A percentile compares a stretch with the other conserved stretches of the same genome.
Conservation (phyloP, 2,797 vertebrate species). For the Chloroceryle amazona region DNA sequence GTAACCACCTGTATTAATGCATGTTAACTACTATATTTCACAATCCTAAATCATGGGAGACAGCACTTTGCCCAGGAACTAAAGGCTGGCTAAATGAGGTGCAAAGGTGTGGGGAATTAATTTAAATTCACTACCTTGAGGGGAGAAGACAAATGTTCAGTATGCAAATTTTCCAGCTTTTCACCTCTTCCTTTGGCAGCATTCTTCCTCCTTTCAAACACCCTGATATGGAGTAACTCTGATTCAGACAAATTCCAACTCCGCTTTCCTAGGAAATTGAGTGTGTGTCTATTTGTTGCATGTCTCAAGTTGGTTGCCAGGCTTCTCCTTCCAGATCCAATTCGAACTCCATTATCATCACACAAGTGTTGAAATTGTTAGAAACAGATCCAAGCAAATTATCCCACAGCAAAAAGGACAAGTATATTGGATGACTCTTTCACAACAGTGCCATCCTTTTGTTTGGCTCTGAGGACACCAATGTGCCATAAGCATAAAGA, state of each 20-base stretch:
- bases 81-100: neutral
- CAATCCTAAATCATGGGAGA: neutral
- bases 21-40: neutral
- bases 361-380: neutral
- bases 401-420: neutral
- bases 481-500: neutral
- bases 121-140: neutral
- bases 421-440: neutral
- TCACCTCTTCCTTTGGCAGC: neutral
- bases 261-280: neutral
- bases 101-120: neutral
- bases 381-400: neutral
- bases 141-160: neutral
- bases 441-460: neutral
- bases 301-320: neutral
- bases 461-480: neutral
- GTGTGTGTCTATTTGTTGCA: neutral
- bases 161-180: constrained; percentile 1
- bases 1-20: neutral
- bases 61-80: neutral
- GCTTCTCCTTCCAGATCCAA: neutral
- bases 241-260: neutral
- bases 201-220: neutral
- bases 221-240: neutral
- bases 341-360: neutral